These are phyloP conservation scores for Micromussa lordhowensis DNA, from an alignment of 92 coral and sea anemone genomes.

Conservation along the genomic window DNA sequence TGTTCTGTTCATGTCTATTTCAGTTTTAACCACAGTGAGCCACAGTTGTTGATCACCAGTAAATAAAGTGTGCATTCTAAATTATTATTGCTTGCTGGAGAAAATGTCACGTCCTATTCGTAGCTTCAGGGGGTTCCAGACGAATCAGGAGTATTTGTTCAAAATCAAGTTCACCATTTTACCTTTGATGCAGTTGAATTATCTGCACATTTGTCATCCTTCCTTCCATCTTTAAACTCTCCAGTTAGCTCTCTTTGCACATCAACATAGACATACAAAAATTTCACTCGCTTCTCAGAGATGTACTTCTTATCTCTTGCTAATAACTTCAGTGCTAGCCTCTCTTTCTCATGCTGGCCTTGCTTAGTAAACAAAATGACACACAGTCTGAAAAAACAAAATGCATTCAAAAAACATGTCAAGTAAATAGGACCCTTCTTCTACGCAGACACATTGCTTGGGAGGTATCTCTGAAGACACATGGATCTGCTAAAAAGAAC, in stretches of 20 bases:
- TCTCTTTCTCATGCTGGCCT: slow-evolving; percentile 66
- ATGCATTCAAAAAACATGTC: too few relatives aligned
- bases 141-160: not conserved
- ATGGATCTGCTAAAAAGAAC: too few relatives aligned
- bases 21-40: too few relatives aligned
- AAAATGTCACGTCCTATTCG: too few relatives aligned
- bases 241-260: slow-evolving; percentile 67
- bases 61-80: too few relatives aligned
- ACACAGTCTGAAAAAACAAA: slow-evolving; percentile 73
- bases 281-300: slow-evolving; percentile 68
- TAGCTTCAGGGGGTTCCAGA: too few relatives aligned
- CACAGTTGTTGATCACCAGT: too few relatives aligned
- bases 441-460: too few relatives aligned
- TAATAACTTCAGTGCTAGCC: slow-evolving; percentile 60
- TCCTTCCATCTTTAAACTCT: slow-evolving; percentile 66
- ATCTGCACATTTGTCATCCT: slow-evolving; percentile 46
- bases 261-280: slow-evolving; percentile 78
- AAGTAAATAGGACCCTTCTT: not conserved
- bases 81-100: too few relatives aligned
- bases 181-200: slow-evolving; percentile 61
- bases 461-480: not conserved
- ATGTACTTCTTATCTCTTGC: slow-evolving; percentile 63
- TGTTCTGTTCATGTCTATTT: too few relatives aligned
- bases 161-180: not conserved
- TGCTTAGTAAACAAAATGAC: slow-evolving; percentile 78